Evolutionary conservation across 2,888 invertebrate species (phyloP).

Genomic region (Philhelius pedissequus): DNA sequence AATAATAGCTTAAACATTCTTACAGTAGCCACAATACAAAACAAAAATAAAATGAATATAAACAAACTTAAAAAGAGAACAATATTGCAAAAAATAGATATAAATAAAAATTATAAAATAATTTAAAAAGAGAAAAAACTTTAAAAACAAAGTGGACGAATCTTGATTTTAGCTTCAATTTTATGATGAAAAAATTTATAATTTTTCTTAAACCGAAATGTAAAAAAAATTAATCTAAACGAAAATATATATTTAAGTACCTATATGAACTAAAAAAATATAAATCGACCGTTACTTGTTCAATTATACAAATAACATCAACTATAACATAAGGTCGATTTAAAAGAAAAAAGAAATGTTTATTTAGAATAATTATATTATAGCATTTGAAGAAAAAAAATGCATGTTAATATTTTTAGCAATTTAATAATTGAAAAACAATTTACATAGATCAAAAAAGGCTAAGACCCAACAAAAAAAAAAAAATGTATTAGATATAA

Average conservation of each 20-base stretch:
- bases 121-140: not conserved
- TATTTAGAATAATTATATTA: not conserved
- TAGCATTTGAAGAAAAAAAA: not conserved
- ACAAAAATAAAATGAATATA: not conserved
- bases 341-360: slow-evolving; percentile 1
- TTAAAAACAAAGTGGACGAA: not conserved
- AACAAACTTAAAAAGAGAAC: not conserved
- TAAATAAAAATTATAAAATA: not conserved
- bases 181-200: not conserved
- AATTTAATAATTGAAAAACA: not conserved
- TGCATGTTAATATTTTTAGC: slow-evolving; percentile 33
- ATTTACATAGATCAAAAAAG: not conserved
- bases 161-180: not conserved
- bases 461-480: not conserved
- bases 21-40: not conserved
- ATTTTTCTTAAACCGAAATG: not conserved
- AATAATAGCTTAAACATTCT: not conserved
- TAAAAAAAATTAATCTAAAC: slow-evolving; percentile 11
- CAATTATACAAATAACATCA: slow-evolving; percentile 37
- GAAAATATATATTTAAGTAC: not conserved
- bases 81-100: not conserved
- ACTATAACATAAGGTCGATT: slow-evolving; percentile 38
- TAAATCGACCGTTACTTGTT: slow-evolving; percentile 51
- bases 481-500: not conserved
- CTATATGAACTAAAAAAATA: not conserved